Evolutionary conservation across 2,797 vertebrate genomes (phyloP), one percentile per base, ranked within the genome.

Genomic region (Lithobates sylvaticus): DNA sequence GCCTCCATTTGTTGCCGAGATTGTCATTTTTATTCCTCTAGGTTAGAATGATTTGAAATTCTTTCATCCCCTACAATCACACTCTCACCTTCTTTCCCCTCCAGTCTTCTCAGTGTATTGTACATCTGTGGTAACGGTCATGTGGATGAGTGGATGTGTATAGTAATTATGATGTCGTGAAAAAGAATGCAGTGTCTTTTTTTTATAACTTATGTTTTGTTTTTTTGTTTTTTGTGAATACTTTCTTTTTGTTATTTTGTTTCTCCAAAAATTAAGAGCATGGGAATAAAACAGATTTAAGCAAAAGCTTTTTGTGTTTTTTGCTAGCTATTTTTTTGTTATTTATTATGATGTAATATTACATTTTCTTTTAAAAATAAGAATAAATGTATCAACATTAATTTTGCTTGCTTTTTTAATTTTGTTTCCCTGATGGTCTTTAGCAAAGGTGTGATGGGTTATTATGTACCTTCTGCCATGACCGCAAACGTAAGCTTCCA

Each of bases 101-200:
- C 23, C 50, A 34, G 70, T 82, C 65, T 61, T 76, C 74, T 92
- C 91, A 90, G 90, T 93, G 92, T 93, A 93, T 92, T 92, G 91
- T 92, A 91, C 91, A 92, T 89, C 93, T 92, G 93, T 93, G 91
- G 91, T 91, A 91, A 90, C 88, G 84, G 86, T 93, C 89, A 90
- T 78, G 89, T 92, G 92, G 92, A 91, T 93, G 91, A 92, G 75
- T 87, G 86, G 81, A 87, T 87, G 86, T 93, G 50, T 39, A 47
- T 91, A 90, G 72, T 73, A 89, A 34, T 92, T 89, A 92, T 90
- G 89, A 91, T 92, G 89, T 93, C 91, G 91, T 91, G 91, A 89
- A 90, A 89, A 89, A 91, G 91, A 92, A 93, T 93, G 90, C 93
- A 80, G 91, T 93, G 90, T 93, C 91, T 91, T 93, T 91, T 87